Conservation (phyloP, 2,888 invertebrate genomes). For the Parnassius apollo region DNA sequence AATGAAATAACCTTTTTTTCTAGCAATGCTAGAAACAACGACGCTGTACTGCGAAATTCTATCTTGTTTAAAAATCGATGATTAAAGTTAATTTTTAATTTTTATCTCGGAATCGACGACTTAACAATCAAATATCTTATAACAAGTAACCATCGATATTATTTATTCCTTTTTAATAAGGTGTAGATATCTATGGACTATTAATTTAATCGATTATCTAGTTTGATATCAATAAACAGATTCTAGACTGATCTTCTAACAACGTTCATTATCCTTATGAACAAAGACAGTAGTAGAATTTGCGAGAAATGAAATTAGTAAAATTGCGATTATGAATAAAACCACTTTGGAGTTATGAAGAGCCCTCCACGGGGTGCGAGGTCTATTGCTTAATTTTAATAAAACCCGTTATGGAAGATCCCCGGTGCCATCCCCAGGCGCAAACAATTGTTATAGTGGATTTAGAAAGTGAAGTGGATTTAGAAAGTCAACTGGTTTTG, state of each 20-base stretch:
- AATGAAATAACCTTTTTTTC: no score
- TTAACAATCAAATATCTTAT: no score
- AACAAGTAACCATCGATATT: no score
- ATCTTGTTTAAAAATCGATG: no score
- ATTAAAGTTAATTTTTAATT: no score
- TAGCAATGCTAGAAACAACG: no score
- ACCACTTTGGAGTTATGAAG: background rate
- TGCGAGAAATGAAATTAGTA: slow-evolving; percentile 6
- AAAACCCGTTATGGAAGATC: slow-evolving; percentile 1
- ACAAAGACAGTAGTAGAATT: background rate
- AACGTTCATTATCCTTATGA: background rate
- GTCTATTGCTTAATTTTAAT: slow-evolving; percentile 20
- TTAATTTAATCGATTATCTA: no score
- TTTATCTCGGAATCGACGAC: no score
- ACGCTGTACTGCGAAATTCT: no score
- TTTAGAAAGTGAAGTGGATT: background rate
- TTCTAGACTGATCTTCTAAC: background rate
- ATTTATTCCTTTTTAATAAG: no score
- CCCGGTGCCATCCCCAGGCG: background rate
- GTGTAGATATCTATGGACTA: no score
- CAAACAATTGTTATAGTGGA: background rate
- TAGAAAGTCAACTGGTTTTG: background rate
- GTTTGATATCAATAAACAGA: background rate
- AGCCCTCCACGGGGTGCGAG: background rate
- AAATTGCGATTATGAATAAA: slow-evolving; percentile 7